Evolutionary conservation across 1,140 invertebrate genomes (phyloP).

Genomic region (Euborellia annulipes): DNA sequence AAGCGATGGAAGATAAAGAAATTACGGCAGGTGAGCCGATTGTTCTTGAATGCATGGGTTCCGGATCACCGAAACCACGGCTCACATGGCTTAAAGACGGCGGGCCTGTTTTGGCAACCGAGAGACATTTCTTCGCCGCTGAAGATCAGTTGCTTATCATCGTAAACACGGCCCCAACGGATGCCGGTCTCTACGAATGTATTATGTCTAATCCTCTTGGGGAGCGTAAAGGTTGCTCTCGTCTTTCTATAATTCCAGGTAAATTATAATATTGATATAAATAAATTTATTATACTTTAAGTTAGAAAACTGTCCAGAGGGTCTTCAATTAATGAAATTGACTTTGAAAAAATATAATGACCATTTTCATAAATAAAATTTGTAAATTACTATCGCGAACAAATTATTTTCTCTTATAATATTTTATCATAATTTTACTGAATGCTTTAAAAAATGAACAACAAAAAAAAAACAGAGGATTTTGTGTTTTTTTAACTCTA

Average conservation of each 20-base stretch:
- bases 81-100: constrained; percentile 84
- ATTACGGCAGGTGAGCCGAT: constrained; percentile 58
- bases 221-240: constrained; percentile 35
- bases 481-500: no score
- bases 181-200: constrained; percentile 79
- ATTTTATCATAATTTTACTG: no score
- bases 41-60: constrained; percentile 75
- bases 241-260: constrained; percentile 38
- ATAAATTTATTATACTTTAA: no score
- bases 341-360: no score
- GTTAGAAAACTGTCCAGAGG: no score
- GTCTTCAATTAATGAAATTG: no score
- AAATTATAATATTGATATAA: no score
- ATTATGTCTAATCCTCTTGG: constrained; percentile 73
- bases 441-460: no score
- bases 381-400: no score
- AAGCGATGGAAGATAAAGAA: constrained; percentile 71
- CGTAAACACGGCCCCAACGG: constrained; percentile 52
- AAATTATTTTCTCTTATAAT: no score
- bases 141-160: constrained; percentile 79
- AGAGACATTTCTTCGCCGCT: constrained; percentile 66
- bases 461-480: no score
- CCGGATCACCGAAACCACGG: constrained; percentile 69
- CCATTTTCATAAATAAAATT: no score
- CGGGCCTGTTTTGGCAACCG: constrained; percentile 46